These are phyloP conservation scores for Dasyurus viverrinus DNA, from an alignment of 2,113 vertebrate species.

Conservation along the genomic window DNA sequence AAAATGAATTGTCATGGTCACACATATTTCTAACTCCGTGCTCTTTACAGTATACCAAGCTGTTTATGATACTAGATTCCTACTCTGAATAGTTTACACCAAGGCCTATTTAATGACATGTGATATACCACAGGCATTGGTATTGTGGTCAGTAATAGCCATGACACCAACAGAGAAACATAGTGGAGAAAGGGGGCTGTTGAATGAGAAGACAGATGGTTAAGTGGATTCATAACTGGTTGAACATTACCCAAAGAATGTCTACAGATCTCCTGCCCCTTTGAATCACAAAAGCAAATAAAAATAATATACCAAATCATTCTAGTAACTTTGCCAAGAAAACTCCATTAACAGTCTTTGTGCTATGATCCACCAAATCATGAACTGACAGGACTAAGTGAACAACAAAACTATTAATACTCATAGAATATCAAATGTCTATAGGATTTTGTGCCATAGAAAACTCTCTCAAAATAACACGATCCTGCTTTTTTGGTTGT, in stretches of 20 bases:
- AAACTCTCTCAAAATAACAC: not conserved
- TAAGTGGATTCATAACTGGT: not conserved
- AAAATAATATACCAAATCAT: not conserved
- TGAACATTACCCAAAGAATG: not conserved
- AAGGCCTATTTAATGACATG: not conserved
- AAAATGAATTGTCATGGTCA: not conserved
- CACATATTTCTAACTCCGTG: not conserved
- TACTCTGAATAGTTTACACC: not conserved
- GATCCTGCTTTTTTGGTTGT: not conserved
- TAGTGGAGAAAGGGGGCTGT: not conserved
- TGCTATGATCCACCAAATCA: not conserved
- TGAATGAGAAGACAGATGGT: not conserved
- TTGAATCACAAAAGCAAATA: not conserved
- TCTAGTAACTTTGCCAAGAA: no score
- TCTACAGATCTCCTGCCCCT: not conserved
- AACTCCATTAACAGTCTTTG: no score
- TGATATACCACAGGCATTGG: not conserved
- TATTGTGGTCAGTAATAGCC: not conserved
- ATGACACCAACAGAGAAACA: not conserved
- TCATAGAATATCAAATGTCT: not conserved
- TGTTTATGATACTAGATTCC: not conserved
- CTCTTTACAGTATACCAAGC: not conserved
- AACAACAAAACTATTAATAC: not conserved
- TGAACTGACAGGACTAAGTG: not conserved
- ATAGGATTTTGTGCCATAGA: not conserved